Base-by-base conservation (phyloP, 1,140 invertebrate genomes). In the Drosophila kurseongensis region DNA sequence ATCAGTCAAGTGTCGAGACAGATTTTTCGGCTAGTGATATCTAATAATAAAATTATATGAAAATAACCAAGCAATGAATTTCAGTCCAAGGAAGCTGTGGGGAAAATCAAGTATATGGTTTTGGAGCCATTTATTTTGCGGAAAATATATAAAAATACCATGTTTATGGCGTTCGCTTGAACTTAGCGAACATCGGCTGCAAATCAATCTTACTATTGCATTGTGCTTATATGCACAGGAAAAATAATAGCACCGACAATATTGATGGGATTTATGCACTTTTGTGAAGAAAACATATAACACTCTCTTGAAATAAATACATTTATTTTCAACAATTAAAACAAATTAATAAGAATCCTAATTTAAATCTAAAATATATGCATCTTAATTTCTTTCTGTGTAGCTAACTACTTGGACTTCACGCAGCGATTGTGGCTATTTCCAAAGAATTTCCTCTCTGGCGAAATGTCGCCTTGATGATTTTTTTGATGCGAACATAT, bases 401-500 rank as follows among this genome's bases (percentile, higher is more conserved):
- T 50, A 50, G 7, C 10, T 35, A 8, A 50, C n/a, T 10, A 50
- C 27, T 32, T 32, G 32, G 50, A 16, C 50, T 36, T 18, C 10
- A 18, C 14, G 10, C 29, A 36, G 50, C 10, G 50, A 16, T 36
- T 51, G 48, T 35, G 32, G 18, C 29, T 12, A 44, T 69, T 69
- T 55, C 42, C 7, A 47, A 32, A 66, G 23, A 67, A 45, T 45
- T 72, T 69, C 16, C 45, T 44, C 38, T 42, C 52, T 50, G 12
- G 29, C 29, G 5, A 71, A 72, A 69, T 55, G 63, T 69, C 42
- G 36, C 73, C 51, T 76, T 57, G 52, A 42, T 66, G 65, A 50
- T 50, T 48, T 13, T 48, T 23, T 76, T 67, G 61, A 76, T 75
- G 74, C 38, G 54, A 67, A 48, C 56, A 67, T 68, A 61, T 68